Percentiles rank a stretch among this genome's conserved stretches.
phyloP scores from a whole-genome alignment of 2,888 invertebrate genomes.

The Lithophane socia region DNA sequence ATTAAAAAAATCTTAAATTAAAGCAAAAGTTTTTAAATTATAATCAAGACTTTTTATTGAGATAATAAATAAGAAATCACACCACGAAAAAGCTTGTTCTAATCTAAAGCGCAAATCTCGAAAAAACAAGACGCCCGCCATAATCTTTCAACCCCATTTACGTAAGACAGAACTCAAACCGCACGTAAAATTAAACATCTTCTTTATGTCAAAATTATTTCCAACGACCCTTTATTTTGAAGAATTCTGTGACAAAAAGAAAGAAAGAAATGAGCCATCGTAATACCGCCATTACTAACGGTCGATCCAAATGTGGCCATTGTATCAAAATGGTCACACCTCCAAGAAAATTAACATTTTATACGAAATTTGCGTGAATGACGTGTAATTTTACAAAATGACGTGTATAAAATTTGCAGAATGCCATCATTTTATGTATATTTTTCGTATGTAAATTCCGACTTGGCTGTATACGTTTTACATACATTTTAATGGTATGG shows the following conservation, averaged over 20 bases:
- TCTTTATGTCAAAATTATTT: slow-evolving; percentile 60
- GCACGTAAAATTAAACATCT: slow-evolving; percentile 59
- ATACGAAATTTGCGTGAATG: slow-evolving; percentile 51
- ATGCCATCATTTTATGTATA: slow-evolving; percentile 64
- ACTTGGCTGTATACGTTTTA: slow-evolving; percentile 55
- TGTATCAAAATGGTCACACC: slow-evolving; percentile 75
- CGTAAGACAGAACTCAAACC: slow-evolving; percentile 39
- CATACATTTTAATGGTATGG: slow-evolving; percentile 59
- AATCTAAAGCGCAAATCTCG: background rate
- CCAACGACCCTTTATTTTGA: slow-evolving; percentile 51
- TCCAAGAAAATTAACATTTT: slow-evolving; percentile 73
- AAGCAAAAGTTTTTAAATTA: background rate
- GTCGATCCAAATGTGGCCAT: slow-evolving; percentile 72
- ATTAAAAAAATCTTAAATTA: too few relatives aligned
- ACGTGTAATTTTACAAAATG: slow-evolving; percentile 64
- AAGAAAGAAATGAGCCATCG: slow-evolving; percentile 58
- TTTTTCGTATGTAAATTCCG: slow-evolving; percentile 66
- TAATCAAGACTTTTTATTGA: too few relatives aligned
- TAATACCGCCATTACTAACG: slow-evolving; percentile 69
- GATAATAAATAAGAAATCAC: too few relatives aligned
- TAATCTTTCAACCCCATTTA: slow-evolving; percentile 37
- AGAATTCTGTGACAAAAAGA: slow-evolving; percentile 57
- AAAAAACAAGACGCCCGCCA: background rate
- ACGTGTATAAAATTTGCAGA: slow-evolving; percentile 63
- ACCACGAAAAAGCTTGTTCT: background rate